Conservation (phyloP, 2,797 vertebrate genomes). For the Delichon dasypus region DNA sequence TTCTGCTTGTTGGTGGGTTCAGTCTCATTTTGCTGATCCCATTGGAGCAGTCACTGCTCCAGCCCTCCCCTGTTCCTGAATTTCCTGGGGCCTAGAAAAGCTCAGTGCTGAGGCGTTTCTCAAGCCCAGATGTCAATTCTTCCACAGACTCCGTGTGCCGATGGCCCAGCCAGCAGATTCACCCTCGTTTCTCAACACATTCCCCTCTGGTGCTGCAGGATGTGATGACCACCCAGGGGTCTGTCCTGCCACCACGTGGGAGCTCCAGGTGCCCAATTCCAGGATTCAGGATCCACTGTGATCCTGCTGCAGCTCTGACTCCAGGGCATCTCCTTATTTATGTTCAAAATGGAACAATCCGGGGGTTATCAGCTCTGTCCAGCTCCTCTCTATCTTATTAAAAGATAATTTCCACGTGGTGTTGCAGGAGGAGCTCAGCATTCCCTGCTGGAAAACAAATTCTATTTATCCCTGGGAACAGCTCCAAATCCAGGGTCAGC, state of each 20-base stretch:
- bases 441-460: background rate
- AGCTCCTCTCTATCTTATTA: background rate
- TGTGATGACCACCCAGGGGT: background rate
- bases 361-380: background rate
- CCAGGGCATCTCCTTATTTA: background rate
- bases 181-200: background rate
- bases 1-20: background rate
- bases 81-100: background rate
- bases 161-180: background rate
- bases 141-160: background rate
- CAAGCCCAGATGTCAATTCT: background rate
- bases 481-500: background rate
- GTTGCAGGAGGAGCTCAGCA: background rate
- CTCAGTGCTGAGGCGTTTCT: background rate
- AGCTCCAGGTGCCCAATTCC: background rate
- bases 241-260: background rate
- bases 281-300: rapidly evolving
- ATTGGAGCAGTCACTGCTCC: background rate
- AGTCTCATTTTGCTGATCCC: background rate
- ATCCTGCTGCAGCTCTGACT: background rate
- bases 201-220: background rate
- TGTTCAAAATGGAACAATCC: background rate
- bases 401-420: background rate
- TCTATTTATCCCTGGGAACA: background rate
- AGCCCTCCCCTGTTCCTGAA: background rate